Conservation (phyloP, 2,797 vertebrate genomes). For the Acipenser transmontanus region DNA sequence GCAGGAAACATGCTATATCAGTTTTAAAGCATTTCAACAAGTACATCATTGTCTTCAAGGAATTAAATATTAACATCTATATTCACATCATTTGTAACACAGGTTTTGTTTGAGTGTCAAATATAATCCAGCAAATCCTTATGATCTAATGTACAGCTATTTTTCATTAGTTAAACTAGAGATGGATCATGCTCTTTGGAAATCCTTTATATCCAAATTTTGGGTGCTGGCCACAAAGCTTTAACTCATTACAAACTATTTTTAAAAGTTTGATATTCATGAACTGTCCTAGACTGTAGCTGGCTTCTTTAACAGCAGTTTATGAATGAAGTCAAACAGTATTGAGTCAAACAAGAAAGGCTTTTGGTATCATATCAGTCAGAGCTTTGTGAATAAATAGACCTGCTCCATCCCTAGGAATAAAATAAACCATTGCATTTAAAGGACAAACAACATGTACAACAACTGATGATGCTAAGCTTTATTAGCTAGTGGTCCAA, state of each 20-base stretch:
- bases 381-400: no score
- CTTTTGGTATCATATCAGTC: no score
- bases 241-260: no score
- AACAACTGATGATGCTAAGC: conserved; percentile 39
- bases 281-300: neutral
- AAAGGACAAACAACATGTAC: conserved; percentile 23
- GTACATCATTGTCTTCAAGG: neutral
- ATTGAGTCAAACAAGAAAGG: no score
- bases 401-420: conserved; percentile 4
- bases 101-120: neutral
- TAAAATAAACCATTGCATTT: conserved; percentile 39
- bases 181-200: neutral
- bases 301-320: no score
- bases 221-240: no score
- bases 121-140: neutral
- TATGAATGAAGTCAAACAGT: no score
- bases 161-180: neutral
- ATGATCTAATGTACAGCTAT: no score
- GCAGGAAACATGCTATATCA: conserved; percentile 8
- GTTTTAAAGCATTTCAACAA: neutral
- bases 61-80: conserved; percentile 18
- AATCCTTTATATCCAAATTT: neutral
- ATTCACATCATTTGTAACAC: conserved; percentile 10
- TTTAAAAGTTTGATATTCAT: no score
- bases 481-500: conserved; percentile 49